A percentile compares a stretch with the other conserved stretches of the same genome.
These are phyloP conservation scores for Vicugna pacos DNA, from an alignment of 2,113 vertebrate species.

Conservation along the genomic window DNA sequence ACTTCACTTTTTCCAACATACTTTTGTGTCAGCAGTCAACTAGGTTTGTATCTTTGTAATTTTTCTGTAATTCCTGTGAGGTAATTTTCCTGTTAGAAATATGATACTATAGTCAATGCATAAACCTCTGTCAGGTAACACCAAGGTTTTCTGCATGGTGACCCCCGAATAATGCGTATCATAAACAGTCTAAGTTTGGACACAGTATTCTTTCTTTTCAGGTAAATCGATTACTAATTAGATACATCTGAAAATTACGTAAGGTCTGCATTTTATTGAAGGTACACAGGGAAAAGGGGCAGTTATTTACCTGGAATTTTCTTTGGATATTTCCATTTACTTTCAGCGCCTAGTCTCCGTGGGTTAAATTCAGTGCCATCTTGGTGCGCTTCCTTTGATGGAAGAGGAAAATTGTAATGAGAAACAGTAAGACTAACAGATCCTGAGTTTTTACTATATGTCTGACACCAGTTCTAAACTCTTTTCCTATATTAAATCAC, in stretches of 20 bases:
- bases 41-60: not conserved
- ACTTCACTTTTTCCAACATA: not conserved
- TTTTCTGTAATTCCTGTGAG: not conserved
- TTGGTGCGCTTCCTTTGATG: not conserved
- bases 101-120: not conserved
- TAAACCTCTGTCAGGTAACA: not conserved
- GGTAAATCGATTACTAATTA: not conserved
- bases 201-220: conserved; percentile 4
- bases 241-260: not conserved
- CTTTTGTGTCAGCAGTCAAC: not conserved
- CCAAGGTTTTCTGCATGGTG: not conserved
- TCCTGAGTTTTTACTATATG: not conserved
- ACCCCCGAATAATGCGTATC: not conserved
- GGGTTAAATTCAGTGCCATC: not conserved
- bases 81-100: not conserved
- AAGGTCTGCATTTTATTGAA: not conserved
- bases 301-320: not conserved
- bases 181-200: not conserved
- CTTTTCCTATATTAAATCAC: not conserved
- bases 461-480: not conserved
- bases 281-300: not conserved
- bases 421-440: not conserved
- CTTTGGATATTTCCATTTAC: not conserved
- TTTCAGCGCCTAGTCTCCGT: not conserved
- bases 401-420: not conserved